phyloP scores from a whole-genome alignment of 2,888 invertebrate species.

The Lasioglossum vierecki region DNA sequence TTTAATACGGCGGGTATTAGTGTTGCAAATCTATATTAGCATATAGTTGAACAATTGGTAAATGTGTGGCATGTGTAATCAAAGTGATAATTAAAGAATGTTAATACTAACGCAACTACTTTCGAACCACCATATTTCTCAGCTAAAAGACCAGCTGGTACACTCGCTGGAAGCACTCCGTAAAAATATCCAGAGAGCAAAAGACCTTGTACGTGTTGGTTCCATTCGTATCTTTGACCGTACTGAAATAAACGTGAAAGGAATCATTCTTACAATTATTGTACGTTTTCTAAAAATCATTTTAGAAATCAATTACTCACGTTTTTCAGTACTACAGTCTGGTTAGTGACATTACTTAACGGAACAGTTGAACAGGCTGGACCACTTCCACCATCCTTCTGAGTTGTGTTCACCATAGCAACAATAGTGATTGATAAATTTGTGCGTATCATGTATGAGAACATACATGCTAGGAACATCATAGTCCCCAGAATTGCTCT shows the following conservation, averaged over 20 bases:
- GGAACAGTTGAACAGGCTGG: slow-evolving; percentile 59
- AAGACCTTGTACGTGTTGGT: slow-evolving; percentile 77
- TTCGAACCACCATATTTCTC: slow-evolving; percentile 81
- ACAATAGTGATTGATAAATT: slow-evolving; percentile 88
- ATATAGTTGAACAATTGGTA: slow-evolving; percentile 19
- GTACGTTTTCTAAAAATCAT: neutral
- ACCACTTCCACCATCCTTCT: slow-evolving; percentile 55
- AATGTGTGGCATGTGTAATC: neutral
- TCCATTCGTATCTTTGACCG: slow-evolving; percentile 80
- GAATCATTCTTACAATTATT: neutral
- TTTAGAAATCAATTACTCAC: slow-evolving; percentile 61
- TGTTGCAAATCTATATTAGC: slow-evolving; percentile 78
- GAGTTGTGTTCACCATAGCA: slow-evolving; percentile 77
- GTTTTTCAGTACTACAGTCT: slow-evolving; percentile 56
- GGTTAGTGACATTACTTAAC: slow-evolving; percentile 34
- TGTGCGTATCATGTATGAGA: slow-evolving; percentile 91
- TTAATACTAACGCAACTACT: slow-evolving; percentile 80
- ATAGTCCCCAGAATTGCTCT: slow-evolving; percentile 87
- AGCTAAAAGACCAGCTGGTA: slow-evolving; percentile 80
- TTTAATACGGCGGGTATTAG: slow-evolving; percentile 81
- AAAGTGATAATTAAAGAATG: neutral
- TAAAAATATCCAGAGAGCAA: slow-evolving; percentile 79
- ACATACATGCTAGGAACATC: slow-evolving; percentile 90
- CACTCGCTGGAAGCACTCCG: slow-evolving; percentile 79
- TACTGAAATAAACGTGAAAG: slow-evolving; percentile 66